A percentile compares a stretch with the other conserved stretches of the same genome.
phyloP scores from a whole-genome alignment of 1,140 invertebrate species.

The Anoplolepis gracilipes region DNA sequence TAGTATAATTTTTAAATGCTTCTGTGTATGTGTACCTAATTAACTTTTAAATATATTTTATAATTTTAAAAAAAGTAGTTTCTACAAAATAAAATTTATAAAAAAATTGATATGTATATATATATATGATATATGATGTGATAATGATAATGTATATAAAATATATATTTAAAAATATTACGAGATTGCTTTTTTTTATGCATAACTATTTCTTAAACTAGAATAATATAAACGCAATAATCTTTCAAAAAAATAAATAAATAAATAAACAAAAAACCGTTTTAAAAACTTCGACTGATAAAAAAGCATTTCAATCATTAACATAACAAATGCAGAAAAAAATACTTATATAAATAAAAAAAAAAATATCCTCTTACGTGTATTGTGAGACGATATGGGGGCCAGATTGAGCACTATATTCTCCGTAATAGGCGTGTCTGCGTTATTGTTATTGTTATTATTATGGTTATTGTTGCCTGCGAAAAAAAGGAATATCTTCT shows the following conservation, averaged over 20 bases:
- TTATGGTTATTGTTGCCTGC: slow-evolving; percentile 82
- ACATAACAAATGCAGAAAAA: not conserved
- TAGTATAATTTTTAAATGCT: not conserved
- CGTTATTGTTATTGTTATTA: slow-evolving; percentile 79
- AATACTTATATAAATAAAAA: not conserved
- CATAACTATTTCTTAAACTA: not conserved
- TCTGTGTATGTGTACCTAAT: too few species aligned
- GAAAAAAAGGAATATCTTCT: slow-evolving; percentile 38
- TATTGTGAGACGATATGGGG: slow-evolving; percentile 87
- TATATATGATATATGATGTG: too few species aligned
- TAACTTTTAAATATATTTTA: too few species aligned
- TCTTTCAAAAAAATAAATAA: not conserved
- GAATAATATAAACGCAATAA: not conserved
- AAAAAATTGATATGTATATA: too few species aligned
- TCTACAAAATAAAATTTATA: too few species aligned
- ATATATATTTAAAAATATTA: too few species aligned
- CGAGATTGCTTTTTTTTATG: too few species aligned
- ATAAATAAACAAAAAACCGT: not conserved
- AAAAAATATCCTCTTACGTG: slow-evolving; percentile 69
- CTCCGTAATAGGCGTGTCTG: slow-evolving; percentile 84
- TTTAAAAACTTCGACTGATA: too few species aligned
- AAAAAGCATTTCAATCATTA: not conserved
- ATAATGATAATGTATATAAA: too few species aligned
- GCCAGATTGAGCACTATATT: slow-evolving; percentile 92
- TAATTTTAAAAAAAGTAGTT: too few species aligned